A percentile compares a stretch with the other conserved stretches of the same genome.
Conservation (phyloP, 1,140 invertebrate genomes). For the Magallana gigas region DNA sequence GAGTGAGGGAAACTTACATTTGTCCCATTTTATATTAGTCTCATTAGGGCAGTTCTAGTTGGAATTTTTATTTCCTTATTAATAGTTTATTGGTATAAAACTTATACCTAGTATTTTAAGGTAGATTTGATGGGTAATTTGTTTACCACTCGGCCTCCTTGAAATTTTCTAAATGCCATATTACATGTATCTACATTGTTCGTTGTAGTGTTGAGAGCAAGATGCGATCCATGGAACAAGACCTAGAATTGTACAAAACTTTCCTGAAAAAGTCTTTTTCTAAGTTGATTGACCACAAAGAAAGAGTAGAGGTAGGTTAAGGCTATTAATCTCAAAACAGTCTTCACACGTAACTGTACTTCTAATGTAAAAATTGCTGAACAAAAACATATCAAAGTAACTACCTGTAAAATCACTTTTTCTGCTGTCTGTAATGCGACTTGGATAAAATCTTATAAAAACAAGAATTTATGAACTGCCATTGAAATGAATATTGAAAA, state of each 20-base stretch:
- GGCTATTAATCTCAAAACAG: background rate
- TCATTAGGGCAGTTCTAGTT: too few relatives aligned
- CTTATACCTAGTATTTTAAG: background rate
- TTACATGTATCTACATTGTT: background rate
- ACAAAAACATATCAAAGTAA: background rate
- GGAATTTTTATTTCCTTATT: too few relatives aligned
- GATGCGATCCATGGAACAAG: background rate
- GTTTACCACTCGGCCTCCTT: too few relatives aligned
- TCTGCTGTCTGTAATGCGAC: background rate
- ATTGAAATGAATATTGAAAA: background rate
- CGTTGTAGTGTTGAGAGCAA: conserved; percentile 4
- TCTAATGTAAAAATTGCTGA: background rate
- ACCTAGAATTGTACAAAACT: background rate
- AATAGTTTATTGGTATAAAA: background rate
- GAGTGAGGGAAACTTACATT: too few relatives aligned
- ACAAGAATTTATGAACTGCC: background rate
- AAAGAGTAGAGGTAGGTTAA: background rate
- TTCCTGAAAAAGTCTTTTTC: background rate
- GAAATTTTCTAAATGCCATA: background rate
- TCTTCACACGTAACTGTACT: background rate
- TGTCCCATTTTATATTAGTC: too few relatives aligned
- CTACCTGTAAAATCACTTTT: background rate
- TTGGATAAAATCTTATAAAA: background rate
- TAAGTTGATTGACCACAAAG: conserved; percentile 9
- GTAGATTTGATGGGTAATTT: background rate